Conservation (phyloP, 2,888 invertebrate species). For the Cotesia congregata region DNA sequence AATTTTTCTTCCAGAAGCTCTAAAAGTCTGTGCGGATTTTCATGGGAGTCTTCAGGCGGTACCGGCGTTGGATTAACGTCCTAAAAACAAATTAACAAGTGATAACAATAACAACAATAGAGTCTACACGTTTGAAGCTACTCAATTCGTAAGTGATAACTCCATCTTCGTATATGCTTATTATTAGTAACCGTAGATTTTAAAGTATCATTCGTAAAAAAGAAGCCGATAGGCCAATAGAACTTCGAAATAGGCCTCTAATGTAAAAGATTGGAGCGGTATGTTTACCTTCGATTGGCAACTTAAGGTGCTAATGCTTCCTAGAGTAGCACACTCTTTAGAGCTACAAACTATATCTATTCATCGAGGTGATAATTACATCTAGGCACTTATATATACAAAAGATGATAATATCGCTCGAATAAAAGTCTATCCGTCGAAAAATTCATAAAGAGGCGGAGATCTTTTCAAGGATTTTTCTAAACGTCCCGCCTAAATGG, state of each 20-base stretch:
- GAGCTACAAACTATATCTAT: not conserved
- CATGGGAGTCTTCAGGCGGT: conserved; percentile 70
- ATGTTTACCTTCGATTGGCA: conserved; percentile 59
- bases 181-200: not conserved
- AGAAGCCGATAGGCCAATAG: conserved; percentile 14
- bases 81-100: conserved; percentile 50
- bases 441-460: conserved; percentile 34
- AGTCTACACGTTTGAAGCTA: not conserved
- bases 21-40: conserved; percentile 71
- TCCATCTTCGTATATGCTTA: not conserved
- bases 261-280: conserved; percentile 42
- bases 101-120: not conserved
- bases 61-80: conserved; percentile 69
- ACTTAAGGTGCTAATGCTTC: conserved; percentile 59
- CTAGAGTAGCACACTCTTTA: conserved; percentile 30
- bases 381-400: conserved; percentile 47
- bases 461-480: conserved; percentile 31
- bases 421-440: conserved; percentile 26
- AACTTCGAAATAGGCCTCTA: conserved; percentile 1
- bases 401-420: conserved; percentile 22
- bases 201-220: conserved; percentile 5
- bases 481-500: conserved; percentile 40
- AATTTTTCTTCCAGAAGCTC: conserved; percentile 70
- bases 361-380: conserved; percentile 58
- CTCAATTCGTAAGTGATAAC: not conserved